Evolutionary conservation across 2,888 invertebrate species (phyloP), one percentile per base, ranked within the genome.

Genomic region (Trissonchulus latispiculum): DNA sequence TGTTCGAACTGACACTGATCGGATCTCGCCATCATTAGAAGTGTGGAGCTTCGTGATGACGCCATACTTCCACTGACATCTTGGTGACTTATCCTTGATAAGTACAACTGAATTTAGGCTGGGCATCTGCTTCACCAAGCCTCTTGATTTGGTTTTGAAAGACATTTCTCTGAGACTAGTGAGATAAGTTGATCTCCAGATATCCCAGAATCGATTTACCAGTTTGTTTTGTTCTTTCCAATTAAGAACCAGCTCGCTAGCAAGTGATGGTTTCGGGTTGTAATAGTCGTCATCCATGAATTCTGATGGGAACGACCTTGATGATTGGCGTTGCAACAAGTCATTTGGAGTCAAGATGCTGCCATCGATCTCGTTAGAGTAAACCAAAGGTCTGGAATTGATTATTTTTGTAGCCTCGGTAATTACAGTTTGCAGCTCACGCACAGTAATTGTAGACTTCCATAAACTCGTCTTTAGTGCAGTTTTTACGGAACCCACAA

Each of bases 171-270:
- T 32, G 15, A 68, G 35, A 33, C 3, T n/a, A n/a, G 36, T 28
- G n/a, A 68, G 69, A 33, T 68, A 68, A 36, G 31, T 28, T 15
- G 33, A 2, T 33, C 36, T 68, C 69, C 69, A 68, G 36, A 68
- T n/a, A 2, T 32, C 36, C 69, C 69, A 68, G n/a, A 68, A 68
- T n/a, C 36, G 33, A 36, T 23, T 36, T 36, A 33, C 8, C 29
- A 68, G n/a, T 32, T 36, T 23, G n/a, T 23, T 28, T n/a, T n/a
- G 8, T 36, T n/a, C 3, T 36, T 68, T 68, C 69, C 69, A 68
- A 28, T 23, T 36, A 8, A 32, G 28, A 3, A 68, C 36, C 31
- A 68, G 35, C 29, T 68, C 36, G 36, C 36, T 3, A 3, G 69
- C 36, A 23, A 36, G 33, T 15, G 28, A 15, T n/a, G 32, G 36